Evolutionary conservation across 2,888 invertebrate species (phyloP), one percentile per base, ranked within the genome.

Genomic region (Malacosoma neustria): DNA sequence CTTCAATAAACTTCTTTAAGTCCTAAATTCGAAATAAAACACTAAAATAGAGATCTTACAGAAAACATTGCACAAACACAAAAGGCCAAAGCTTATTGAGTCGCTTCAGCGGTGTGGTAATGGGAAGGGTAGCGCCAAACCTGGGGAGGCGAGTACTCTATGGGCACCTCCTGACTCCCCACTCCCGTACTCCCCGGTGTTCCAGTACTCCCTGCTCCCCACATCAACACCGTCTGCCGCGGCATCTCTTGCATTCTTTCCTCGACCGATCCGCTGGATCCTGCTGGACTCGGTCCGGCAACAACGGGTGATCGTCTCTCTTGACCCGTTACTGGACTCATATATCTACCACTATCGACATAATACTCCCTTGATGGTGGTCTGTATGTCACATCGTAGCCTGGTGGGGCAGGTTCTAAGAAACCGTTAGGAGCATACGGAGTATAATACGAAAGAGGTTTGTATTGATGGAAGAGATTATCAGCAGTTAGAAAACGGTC

Each of bases 211-310:
- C 77, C 87, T 43, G 90, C 87, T 13, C 96, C 96, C 96, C 96
- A 97, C 96, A 97, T 96, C 32, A 97, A 88, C 37, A 96, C 97
- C 7, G 96, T 97, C 75, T 97, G 96, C 32, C 97, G 87, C 0
- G 93, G 92, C 48, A 90, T 86, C 55, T 90, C 91, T 54, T 72
- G 76, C 70, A 79, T 62, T 41, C 81, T 53, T 29, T 84, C 82
- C 39, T 81, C 84, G 32, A 70, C 59, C 0, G 84, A 84, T 11
- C 80, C 82, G 31, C 75, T 81, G 1, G 84, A 82, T 1, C 80
- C 82, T 0, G 72, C 84, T 0, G 84, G 82, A 57, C 82, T 84
- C 0, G 82, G 82, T 1, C 84, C 84, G 61, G 89, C 56, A 1
- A 85, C 84, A 1, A 88, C 87, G 0, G 91, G 90, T 0, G 90